Evolutionary conservation across 30 jellyfish, hydroid and myxozoan genomes (phyloP).

Genomic region (Hydra vulgaris): DNA sequence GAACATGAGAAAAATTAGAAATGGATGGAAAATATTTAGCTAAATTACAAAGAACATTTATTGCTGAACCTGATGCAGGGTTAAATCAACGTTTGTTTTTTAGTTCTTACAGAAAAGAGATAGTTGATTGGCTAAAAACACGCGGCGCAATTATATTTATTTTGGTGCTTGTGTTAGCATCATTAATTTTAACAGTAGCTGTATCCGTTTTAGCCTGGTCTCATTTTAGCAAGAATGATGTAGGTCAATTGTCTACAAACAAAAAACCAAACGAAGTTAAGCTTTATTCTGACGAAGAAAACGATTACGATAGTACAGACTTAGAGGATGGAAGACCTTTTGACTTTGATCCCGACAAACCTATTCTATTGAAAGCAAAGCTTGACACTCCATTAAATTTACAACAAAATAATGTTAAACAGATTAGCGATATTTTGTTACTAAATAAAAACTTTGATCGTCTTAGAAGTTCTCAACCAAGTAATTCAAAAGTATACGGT

Average conservation of each 20-base stretch:
- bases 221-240: neutral
- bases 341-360: slow-evolving; percentile 5
- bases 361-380: neutral
- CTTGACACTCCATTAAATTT: neutral
- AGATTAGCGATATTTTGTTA: neutral
- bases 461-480: neutral
- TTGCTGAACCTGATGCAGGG: neutral
- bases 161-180: neutral
- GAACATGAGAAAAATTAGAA: neutral
- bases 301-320: neutral
- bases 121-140: slow-evolving; percentile 7
- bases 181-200: neutral
- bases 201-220: slow-evolving; percentile 8
- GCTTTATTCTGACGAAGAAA: slow-evolving; percentile 7
- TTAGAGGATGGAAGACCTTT: neutral
- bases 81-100: neutral
- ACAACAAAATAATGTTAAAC: neutral
- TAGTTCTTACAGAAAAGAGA: neutral
- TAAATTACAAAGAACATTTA: neutral
- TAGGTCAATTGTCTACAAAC: neutral
- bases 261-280: neutral
- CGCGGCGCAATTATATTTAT: slow-evolving; percentile 3
- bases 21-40: neutral
- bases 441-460: neutral
- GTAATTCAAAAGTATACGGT: neutral